Evolutionary conservation across 2,888 invertebrate genomes (phyloP).

Genomic region (Himalopsyche kuldschensis): DNA sequence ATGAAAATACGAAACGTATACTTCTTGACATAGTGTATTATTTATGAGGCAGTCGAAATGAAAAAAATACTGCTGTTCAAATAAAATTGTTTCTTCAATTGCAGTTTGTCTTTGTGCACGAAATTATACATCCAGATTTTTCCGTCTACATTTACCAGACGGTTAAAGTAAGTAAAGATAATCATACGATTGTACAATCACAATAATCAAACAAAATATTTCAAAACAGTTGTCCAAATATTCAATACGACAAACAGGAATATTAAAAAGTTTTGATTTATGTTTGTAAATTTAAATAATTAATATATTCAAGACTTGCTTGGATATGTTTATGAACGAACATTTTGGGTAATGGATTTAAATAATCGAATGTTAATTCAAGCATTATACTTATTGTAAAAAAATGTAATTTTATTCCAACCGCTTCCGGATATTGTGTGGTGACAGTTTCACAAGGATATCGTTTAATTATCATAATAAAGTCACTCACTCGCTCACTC

Average conservation of each 20-base stretch:
- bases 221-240: not conserved
- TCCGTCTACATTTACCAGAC: not conserved
- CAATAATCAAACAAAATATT: not conserved
- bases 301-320: not conserved
- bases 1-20: no score
- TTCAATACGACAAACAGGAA: not conserved
- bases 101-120: not conserved
- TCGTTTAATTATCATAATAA: no score
- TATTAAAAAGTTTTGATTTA: not conserved
- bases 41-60: no score
- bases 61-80: no score
- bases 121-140: not conserved
- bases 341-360: not conserved
- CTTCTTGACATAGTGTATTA: no score
- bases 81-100: not conserved
- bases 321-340: not conserved
- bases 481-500: no score
- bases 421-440: not conserved
- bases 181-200: not conserved
- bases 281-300: not conserved
- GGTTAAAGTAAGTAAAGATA: not conserved
- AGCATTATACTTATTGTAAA: not conserved
- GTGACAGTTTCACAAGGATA: no score
- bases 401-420: not conserved
- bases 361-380: not conserved